A percentile compares a stretch with the other conserved stretches of the same genome.
Conservation (phyloP, 2,113 vertebrate genomes). For the Indri indri region DNA sequence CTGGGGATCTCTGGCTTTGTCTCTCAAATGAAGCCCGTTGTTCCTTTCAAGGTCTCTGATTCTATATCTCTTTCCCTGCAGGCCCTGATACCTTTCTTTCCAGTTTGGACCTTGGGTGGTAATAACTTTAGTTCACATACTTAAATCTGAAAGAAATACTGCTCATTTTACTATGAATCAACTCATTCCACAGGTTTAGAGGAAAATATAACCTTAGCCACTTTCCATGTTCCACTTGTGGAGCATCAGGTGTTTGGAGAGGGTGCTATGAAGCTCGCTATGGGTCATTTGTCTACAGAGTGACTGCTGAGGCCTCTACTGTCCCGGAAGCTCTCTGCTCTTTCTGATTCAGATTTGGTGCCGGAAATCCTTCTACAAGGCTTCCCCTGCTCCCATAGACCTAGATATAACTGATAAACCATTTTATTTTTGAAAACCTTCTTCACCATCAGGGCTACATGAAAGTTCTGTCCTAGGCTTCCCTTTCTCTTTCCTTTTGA, state of each 20-base stretch:
- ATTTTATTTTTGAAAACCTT: not conserved
- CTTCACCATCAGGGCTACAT: no score
- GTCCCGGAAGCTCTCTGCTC: not conserved
- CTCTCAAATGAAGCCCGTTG: not conserved
- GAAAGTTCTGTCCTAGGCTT: not conserved
- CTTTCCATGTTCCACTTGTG: not conserved
- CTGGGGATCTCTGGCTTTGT: not conserved
- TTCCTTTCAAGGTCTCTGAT: not conserved
- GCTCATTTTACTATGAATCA: not conserved
- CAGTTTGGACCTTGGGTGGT: not conserved
- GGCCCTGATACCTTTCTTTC: not conserved
- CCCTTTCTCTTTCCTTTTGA: not conserved
- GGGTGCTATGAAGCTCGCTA: not conserved
- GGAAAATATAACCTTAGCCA: not conserved
- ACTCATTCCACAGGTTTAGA: not conserved
- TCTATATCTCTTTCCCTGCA: not conserved
- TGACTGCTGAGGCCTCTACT: not conserved
- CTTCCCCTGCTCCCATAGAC: not conserved
- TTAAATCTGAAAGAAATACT: not conserved
- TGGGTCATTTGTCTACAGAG: not conserved
- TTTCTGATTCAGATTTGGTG: not conserved
- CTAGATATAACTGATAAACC: not conserved
- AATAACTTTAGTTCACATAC: not conserved
- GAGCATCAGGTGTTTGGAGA: not conserved
- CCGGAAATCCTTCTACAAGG: not conserved